A percentile compares a stretch with the other conserved stretches of the same genome.
phyloP scores from a whole-genome alignment of 2,888 invertebrate species.

The Macaria liturata region DNA sequence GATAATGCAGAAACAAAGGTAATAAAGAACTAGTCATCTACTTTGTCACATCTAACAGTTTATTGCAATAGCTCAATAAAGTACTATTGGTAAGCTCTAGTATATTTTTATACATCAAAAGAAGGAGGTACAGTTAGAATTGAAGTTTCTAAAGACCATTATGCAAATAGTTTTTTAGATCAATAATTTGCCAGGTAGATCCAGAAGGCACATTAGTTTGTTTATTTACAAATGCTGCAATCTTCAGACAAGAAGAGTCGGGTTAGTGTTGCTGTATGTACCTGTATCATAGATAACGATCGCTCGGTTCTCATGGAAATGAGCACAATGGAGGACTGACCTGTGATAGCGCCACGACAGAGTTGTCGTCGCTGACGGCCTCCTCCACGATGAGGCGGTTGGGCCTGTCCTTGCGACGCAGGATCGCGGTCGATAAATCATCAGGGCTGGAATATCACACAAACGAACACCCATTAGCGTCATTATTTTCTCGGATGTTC shows the following conservation, averaged over 20 bases:
- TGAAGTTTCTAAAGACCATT: too few species aligned
- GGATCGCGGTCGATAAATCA: constrained; percentile 98
- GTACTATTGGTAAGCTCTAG: too few species aligned
- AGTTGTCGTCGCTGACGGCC: constrained; percentile 99
- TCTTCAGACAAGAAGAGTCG: too few species aligned
- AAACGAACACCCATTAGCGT: constrained; percentile 34
- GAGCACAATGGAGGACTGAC: constrained; percentile 70
- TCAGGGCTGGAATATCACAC: constrained; percentile 84
- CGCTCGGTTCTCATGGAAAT: constrained; percentile 6
- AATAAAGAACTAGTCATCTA: background rate
- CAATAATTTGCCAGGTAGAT: too few species aligned
- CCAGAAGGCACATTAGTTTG: too few species aligned
- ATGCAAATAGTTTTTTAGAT: too few species aligned
- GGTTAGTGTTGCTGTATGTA: too few species aligned
- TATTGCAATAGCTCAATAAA: too few species aligned
- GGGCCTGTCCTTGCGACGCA: constrained; percentile 98
- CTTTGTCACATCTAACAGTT: background rate
- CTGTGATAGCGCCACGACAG: constrained; percentile 98
- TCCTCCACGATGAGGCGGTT: constrained; percentile 99
- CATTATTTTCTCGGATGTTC: background rate
- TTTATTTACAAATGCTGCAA: too few species aligned
- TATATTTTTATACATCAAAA: too few species aligned
- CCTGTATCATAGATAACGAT: constrained; percentile 10
- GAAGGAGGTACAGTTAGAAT: too few species aligned
- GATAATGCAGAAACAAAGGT: constrained; percentile 29